Conservation (phyloP, 2,888 invertebrate genomes). For the Cyclophora albipunctata region DNA sequence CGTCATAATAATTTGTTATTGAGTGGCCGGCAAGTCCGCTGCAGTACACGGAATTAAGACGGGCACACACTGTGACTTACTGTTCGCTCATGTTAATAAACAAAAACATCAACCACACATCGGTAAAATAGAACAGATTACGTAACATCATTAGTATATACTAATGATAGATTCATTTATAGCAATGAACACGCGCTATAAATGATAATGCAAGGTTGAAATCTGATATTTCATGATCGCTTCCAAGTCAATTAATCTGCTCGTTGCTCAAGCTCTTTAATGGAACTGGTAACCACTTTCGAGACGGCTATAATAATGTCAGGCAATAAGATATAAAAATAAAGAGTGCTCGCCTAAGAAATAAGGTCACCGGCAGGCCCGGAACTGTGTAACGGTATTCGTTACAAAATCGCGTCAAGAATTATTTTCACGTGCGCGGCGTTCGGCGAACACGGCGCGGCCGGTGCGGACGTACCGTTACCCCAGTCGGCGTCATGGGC, state of each 20-base stretch:
- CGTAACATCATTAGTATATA: slow-evolving; percentile 15
- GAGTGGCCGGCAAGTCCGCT: slow-evolving; percentile 33
- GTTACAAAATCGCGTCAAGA: slow-evolving; percentile 74
- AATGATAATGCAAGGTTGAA: slow-evolving; percentile 3
- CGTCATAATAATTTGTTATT: slow-evolving; percentile 37
- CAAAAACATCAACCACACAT: slow-evolving; percentile 32
- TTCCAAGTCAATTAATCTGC: neutral
- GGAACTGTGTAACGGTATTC: slow-evolving; percentile 71
- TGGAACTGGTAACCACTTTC: slow-evolving; percentile 31
- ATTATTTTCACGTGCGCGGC: slow-evolving; percentile 72
- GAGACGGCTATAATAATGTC: slow-evolving; percentile 38
- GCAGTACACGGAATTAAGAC: slow-evolving; percentile 37
- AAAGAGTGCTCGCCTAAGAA: slow-evolving; percentile 61
- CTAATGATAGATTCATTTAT: neutral
- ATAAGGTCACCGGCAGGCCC: slow-evolving; percentile 70
- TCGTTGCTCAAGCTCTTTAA: slow-evolving; percentile 19
- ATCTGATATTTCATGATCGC: slow-evolving; percentile 3
- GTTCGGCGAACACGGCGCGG: slow-evolving; percentile 43
- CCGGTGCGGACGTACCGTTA: slow-evolving; percentile 49
- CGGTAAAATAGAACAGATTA: slow-evolving; percentile 28
- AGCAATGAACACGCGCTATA: slow-evolving; percentile 10
- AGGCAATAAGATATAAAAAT: slow-evolving; percentile 64
- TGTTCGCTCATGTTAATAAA: slow-evolving; percentile 30
- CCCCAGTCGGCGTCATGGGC: slow-evolving; percentile 37
- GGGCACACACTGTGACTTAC: slow-evolving; percentile 46